Base-by-base conservation (phyloP, 2,888 invertebrate genomes). In the Trachelus tabidus region DNA sequence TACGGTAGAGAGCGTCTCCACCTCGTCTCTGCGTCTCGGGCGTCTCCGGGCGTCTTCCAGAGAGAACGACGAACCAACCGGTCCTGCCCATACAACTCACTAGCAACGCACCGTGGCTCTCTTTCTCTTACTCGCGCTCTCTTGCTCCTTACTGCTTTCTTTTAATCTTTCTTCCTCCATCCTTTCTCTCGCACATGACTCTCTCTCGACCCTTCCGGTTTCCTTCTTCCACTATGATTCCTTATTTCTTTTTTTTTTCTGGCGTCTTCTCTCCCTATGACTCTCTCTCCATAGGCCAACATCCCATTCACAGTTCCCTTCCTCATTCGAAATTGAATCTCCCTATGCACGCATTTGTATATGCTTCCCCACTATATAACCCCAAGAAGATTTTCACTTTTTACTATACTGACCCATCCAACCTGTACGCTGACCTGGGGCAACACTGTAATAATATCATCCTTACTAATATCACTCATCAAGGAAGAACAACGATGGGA, bases 41-140 rank as follows among this genome's bases (percentile, higher is more conserved):
- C 56, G 56, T 56, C 56, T 34, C 71, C 71, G 71, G 33, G 71
- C 71, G 71, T 34, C 33, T 71, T 71, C 33, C 11, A 71, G 71
- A 71, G 71, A 71, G 33, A 34, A 71, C 12, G 71, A 56, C 56
- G 56, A 56, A 56, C 71, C 33, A 71, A 71, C 71, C 71, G 71
- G 71, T 71, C 71, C 71, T 71, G 71, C 71, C 71, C 71, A 71
- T 71, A 71, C 71, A 71, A 71, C 71, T 71, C 71, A 71, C 71
- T 71, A 71, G 71, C 71, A 23, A 9, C 71, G 12, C 71, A 11
- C 71, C 71, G 34, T 31, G 12, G 71, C 71, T 71, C 71, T 33
- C 69, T 40, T 40, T 40, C 23, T 23, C 56, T 56, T 56, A 9
- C 56, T 56, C 23, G 15, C 6, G 23, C 15, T 40, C 40, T 40